Evolutionary conservation across 2,888 invertebrate species (phyloP).

Genomic region (Criorhina ranunculi): DNA sequence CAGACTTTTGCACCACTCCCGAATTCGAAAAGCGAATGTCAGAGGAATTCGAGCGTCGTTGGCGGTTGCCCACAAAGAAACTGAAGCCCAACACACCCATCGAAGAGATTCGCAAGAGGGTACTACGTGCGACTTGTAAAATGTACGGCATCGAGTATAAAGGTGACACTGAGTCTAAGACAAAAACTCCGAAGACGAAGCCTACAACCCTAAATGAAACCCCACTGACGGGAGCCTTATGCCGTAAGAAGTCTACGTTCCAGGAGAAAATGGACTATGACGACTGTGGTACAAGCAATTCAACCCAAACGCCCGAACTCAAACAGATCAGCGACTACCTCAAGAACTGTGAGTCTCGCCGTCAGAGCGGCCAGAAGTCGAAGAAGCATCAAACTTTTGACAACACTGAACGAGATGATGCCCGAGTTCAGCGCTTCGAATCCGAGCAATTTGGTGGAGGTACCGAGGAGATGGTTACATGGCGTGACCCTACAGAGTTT

Average conservation of each 20-base stretch:
- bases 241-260: constrained; percentile 70
- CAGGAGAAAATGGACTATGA: constrained; percentile 83
- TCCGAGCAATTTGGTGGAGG: constrained; percentile 81
- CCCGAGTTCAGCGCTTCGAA: constrained; percentile 81
- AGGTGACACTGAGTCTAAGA: constrained; percentile 56
- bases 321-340: constrained; percentile 83
- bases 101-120: constrained; percentile 81
- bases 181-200: constrained; percentile 33
- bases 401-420: constrained; percentile 77
- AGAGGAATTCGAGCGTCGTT: constrained; percentile 82
- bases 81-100: constrained; percentile 82
- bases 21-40: constrained; percentile 83
- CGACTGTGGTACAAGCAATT: constrained; percentile 78
- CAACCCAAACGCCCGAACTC: constrained; percentile 79
- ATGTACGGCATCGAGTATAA: constrained; percentile 81
- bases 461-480: constrained; percentile 88
- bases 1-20: constrained; percentile 83
- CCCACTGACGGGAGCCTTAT: constrained; percentile 62
- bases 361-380: constrained; percentile 79
- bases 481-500: constrained; percentile 87
- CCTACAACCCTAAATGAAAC: constrained; percentile 66
- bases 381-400: constrained; percentile 53
- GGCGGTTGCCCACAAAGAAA: constrained; percentile 82
- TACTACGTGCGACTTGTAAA: constrained; percentile 82
- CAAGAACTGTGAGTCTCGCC: constrained; percentile 80